A percentile compares a stretch with the other conserved stretches of the same genome.
phyloP scores from a whole-genome alignment of 2,113 vertebrate genomes.

The Neodon shergylaensis region DNA sequence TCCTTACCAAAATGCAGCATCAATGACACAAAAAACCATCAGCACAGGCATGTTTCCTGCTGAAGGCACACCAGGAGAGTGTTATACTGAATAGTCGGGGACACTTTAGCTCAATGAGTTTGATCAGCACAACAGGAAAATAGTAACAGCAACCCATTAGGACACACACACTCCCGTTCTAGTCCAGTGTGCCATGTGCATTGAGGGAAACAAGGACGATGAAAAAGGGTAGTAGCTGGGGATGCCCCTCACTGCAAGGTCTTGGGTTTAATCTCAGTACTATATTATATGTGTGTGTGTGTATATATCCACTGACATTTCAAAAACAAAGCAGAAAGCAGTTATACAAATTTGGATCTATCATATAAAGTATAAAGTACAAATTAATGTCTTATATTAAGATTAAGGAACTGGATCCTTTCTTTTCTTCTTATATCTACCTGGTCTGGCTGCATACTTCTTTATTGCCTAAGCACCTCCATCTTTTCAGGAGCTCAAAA shows the following conservation, averaged over 20 bases:
- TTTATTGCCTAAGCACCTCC: background rate
- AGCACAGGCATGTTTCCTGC: background rate
- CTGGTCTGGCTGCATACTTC: background rate
- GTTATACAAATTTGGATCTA: background rate
- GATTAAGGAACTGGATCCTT: background rate
- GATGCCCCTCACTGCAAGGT: background rate
- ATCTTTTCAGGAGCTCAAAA: background rate
- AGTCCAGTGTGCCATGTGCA: background rate
- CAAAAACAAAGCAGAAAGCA: background rate
- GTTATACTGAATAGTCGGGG: background rate
- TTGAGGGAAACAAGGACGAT: background rate
- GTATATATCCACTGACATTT: background rate
- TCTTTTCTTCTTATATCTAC: background rate
- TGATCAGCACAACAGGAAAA: background rate
- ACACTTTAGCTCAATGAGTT: background rate
- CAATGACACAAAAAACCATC: background rate
- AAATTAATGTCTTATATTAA: background rate
- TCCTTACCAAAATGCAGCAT: constrained; percentile 14
- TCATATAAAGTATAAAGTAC: background rate
- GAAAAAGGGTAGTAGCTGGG: background rate
- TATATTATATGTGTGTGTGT: background rate
- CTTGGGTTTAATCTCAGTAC: background rate
- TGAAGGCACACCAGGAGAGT: background rate
- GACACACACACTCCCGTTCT: background rate
- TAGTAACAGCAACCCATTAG: background rate